Conservation (phyloP, 2,113 vertebrate genomes). For the Cololabis saira region DNA sequence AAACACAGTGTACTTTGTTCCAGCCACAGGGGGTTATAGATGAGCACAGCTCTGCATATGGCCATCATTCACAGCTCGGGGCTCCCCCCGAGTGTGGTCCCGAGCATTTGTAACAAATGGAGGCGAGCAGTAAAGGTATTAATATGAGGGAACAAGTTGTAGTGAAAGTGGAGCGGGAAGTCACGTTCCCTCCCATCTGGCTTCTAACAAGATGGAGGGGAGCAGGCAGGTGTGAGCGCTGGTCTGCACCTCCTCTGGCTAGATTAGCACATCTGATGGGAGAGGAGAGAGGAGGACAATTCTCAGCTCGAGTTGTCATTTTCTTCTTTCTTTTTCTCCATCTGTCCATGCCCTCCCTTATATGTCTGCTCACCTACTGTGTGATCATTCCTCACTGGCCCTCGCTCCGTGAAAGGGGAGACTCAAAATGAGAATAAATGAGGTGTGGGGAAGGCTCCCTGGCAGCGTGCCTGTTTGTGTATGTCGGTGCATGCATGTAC, state of each 20-base stretch:
- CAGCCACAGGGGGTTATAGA: constrained; percentile 69
- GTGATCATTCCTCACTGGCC: constrained; percentile 69
- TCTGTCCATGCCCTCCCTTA: constrained; percentile 42
- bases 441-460: constrained; percentile 52
- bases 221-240: constrained; percentile 61
- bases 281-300: constrained; percentile 48
- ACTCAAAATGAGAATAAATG: constrained; percentile 77
- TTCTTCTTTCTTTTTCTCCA: constrained; percentile 14
- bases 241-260: constrained; percentile 55
- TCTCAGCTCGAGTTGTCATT: constrained; percentile 49
- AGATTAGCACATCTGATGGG: constrained; percentile 76
- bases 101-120: constrained; percentile 72
- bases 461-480: constrained; percentile 46
- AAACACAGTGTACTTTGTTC: constrained; percentile 69
- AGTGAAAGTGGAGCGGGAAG: constrained; percentile 68
- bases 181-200: constrained; percentile 71
- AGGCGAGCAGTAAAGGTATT: constrained; percentile 66
- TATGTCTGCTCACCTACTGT: constrained; percentile 52
- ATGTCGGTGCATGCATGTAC: constrained; percentile 33
- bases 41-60: constrained; percentile 74
- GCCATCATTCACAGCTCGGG: constrained; percentile 74
- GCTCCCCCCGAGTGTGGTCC: constrained; percentile 72
- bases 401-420: constrained; percentile 53
- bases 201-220: constrained; percentile 73
- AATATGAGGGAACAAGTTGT: constrained; percentile 67